phyloP scores from a whole-genome alignment of 2,113 vertebrate species.

The Prunella himalayana region DNA sequence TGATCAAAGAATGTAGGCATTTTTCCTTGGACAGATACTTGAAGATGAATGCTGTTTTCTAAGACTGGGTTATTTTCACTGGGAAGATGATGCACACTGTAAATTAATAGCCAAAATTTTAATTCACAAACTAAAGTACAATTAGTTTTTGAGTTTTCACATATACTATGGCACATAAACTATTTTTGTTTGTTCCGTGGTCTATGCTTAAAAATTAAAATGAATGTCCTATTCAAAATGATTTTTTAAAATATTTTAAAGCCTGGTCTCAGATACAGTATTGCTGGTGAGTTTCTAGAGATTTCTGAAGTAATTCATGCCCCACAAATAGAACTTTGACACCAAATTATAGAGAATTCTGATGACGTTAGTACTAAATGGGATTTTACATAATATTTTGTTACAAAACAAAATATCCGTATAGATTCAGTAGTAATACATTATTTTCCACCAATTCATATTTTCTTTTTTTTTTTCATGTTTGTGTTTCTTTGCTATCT shows the following conservation, averaged over 20 bases:
- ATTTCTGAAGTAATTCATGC: not conserved
- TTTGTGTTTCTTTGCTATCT: not conserved
- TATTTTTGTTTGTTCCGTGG: not conserved
- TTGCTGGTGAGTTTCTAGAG: not conserved
- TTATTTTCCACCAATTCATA: not conserved
- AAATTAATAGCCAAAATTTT: constrained; percentile 16
- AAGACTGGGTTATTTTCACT: not conserved
- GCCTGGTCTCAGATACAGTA: not conserved
- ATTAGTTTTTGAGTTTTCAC: not conserved
- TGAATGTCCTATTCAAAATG: not conserved
- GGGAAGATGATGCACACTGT: not conserved
- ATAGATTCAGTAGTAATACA: not conserved
- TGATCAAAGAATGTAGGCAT: not conserved
- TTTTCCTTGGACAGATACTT: not conserved
- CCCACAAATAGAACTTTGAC: not conserved
- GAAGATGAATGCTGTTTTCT: not conserved
- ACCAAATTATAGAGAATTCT: not conserved
- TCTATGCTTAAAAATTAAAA: not conserved
- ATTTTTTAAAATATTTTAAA: not conserved
- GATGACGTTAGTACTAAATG: not conserved
- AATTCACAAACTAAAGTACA: not conserved
- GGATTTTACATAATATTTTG: not conserved
- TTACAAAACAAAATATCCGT: not conserved
- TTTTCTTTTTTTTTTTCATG: fast-evolving
- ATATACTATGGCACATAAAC: not conserved